Conservation (phyloP, 2,888 invertebrate species). For the Tipula vernalis region DNA sequence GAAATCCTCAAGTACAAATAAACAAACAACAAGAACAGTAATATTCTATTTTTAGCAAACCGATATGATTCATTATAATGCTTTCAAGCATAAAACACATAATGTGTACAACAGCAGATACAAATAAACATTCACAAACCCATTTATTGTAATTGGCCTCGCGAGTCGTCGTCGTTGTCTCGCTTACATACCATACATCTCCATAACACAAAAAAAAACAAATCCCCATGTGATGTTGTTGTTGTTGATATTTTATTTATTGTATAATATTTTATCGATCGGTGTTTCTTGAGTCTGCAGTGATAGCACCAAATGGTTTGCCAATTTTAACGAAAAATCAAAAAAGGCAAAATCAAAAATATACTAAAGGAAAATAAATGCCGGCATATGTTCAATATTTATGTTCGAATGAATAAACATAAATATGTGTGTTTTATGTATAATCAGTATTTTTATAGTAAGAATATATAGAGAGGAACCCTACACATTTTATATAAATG, state of each 20-base stretch:
- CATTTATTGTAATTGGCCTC: not conserved
- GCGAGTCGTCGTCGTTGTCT: not conserved
- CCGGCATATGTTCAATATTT: constrained; percentile 4
- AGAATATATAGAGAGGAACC: not conserved
- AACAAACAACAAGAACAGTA: not conserved
- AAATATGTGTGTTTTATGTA: not conserved
- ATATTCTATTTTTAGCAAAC: not conserved
- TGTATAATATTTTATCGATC: not conserved
- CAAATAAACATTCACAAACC: not conserved
- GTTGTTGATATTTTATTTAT: not conserved
- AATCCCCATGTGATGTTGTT: not conserved
- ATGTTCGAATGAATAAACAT: not conserved
- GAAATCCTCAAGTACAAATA: not conserved
- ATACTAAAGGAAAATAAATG: not conserved
- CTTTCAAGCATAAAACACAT: not conserved
- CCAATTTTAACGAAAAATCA: not conserved
- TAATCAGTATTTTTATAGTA: not conserved
- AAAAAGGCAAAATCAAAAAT: not conserved
- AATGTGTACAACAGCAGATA: not conserved
- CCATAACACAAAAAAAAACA: not conserved
- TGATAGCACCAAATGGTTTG: not conserved
- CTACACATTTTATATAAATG: not conserved
- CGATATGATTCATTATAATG: not conserved
- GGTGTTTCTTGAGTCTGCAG: not conserved
- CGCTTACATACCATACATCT: not conserved